Evolutionary conservation across 1,140 invertebrate species (phyloP), one percentile per base, ranked within the genome.

Genomic region (Anthonomus grandis): DNA sequence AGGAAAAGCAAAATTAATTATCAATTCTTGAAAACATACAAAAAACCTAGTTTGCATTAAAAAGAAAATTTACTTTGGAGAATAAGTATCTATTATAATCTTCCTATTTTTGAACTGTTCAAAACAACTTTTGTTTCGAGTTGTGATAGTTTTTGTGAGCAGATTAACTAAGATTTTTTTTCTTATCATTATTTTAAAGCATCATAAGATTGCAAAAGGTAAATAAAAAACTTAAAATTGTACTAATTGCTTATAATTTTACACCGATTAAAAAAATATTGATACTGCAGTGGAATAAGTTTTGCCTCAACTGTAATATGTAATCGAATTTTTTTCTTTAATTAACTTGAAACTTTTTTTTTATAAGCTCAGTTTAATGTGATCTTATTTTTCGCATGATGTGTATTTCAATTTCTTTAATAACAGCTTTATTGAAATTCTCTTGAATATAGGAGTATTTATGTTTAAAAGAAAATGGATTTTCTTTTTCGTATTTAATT

Each of bases 341-440:
- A 18, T 3, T 56, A 36, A 56, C 18, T 56, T 8, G 21, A n/a
- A 34, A 17, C 12, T n/a, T 22, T 46, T 47, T 50, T 50, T 5
- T 13, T 22, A 18, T 52, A 10, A 52, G 12, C 9, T 50, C 42
- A 46, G n/a, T 44, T 22, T 39, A 17, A 24, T 38, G 52, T 36
- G 10, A 21, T 17, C 27, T 41, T 58, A 25, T 15, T 24, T n/a
- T n/a, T n/a, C n/a, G n/a, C n/a, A 21, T 5, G 6, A 24, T 46
- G 44, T 25, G 5, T n/a, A 31, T 31, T 31, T 31, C 27, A 8
- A 31, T 31, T 31, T 31, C n/a, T 31, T 31, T 31, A 31, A 31
- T 31, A n/a, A 31, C 27, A n/a, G n/a, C 27, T n/a, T 6, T 31
- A n/a, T n/a, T 31, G 27, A 31, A 8, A n/a, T 31, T 31, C n/a